Evolutionary conservation across 2,888 invertebrate species (phyloP).

Genomic region (Drosophila antonietae): DNA sequence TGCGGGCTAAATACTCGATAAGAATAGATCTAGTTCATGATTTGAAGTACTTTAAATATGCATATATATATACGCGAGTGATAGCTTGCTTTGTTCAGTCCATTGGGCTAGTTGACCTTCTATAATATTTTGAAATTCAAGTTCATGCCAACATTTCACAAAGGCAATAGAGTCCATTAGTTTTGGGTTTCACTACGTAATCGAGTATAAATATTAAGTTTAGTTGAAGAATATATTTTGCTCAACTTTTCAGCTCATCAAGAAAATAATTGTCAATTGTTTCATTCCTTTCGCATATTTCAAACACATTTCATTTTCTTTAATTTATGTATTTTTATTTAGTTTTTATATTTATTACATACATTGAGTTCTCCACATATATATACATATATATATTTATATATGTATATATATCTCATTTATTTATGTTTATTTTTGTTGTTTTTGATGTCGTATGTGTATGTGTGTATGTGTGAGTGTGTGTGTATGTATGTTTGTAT

Average conservation of each 20-base stretch:
- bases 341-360: conserved; percentile 80
- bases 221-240: too few species aligned
- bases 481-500: conserved; percentile 24
- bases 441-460: conserved; percentile 14
- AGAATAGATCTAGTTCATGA: too few species aligned
- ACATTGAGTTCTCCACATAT: conserved; percentile 80
- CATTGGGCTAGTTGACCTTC: too few species aligned
- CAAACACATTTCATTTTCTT: conserved; percentile 7
- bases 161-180: background rate
- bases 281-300: too few species aligned
- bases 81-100: too few species aligned
- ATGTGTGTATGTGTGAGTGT: background rate
- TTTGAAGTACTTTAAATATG: too few species aligned
- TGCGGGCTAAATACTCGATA: background rate
- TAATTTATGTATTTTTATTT: conserved; percentile 76
- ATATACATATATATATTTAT: conserved; percentile 30
- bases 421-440: conserved; percentile 22
- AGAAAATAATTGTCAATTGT: too few species aligned
- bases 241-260: too few species aligned
- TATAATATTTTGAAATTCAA: background rate
- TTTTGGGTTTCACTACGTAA: too few species aligned
- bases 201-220: too few species aligned
- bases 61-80: too few species aligned
- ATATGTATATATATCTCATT: conserved; percentile 40
- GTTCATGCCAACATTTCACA: background rate